These are phyloP conservation scores for Pediacus dermestoides DNA, from an alignment of 2,888 invertebrate genomes.

Conservation along the genomic window DNA sequence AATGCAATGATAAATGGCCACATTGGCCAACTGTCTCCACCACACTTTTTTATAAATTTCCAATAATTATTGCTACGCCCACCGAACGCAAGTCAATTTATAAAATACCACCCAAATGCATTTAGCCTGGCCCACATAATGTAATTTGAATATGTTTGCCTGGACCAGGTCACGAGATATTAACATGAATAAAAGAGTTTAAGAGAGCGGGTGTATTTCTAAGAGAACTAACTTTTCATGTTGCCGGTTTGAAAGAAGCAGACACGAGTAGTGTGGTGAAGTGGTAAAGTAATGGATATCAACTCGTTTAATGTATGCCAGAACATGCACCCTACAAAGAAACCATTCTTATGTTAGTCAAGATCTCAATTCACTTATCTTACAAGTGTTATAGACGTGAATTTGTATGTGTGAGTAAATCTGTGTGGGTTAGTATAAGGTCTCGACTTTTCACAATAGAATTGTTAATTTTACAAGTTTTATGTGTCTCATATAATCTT, in stretches of 20 bases:
- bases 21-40: too few species aligned
- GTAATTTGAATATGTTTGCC: too few species aligned
- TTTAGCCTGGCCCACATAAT: too few species aligned
- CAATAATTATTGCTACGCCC: neutral
- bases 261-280: constrained; percentile 18
- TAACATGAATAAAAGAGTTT: neutral
- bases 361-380: constrained; percentile 25
- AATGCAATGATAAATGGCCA: too few species aligned
- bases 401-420: too few species aligned
- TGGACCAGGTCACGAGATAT: too few species aligned
- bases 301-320: constrained; percentile 33
- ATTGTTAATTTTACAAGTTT: too few species aligned
- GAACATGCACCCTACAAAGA: constrained; percentile 30
- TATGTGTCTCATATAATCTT: too few species aligned
- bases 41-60: too few species aligned
- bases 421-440: too few species aligned
- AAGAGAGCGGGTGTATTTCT: neutral
- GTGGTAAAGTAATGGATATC: constrained; percentile 23
- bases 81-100: constrained; percentile 3
- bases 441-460: too few species aligned
- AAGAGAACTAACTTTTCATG: constrained; percentile 19
- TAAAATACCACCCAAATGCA: too few species aligned
- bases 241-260: constrained; percentile 17
- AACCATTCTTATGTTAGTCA: constrained; percentile 24
- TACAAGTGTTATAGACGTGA: constrained; percentile 20